Evolutionary conservation across 2,113 vertebrate species (phyloP).

Genomic region (Excalfactoria chinensis): DNA sequence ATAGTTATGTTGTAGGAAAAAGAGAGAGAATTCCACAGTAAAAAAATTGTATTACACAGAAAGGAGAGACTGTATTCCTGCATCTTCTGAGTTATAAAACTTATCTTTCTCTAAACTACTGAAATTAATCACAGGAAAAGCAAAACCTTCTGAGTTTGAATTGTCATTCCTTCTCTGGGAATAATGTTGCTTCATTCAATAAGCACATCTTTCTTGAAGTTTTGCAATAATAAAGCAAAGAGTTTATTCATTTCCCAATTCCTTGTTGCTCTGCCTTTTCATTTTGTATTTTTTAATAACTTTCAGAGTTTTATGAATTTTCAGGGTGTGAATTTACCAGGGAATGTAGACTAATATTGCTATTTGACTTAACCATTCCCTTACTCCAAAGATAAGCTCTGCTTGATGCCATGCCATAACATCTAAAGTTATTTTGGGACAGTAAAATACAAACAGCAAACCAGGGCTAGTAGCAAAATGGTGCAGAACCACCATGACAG

Average conservation of each 20-base stretch:
- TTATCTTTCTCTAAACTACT: not conserved
- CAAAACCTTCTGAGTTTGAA: conserved; percentile 1
- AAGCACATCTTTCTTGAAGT: not conserved
- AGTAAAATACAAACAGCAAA: not conserved
- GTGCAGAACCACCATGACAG: not conserved
- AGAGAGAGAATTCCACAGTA: conserved; percentile 14
- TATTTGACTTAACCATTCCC: not conserved
- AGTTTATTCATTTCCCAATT: not conserved
- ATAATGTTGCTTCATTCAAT: not conserved
- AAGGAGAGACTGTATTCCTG: not conserved
- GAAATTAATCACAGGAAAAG: not conserved
- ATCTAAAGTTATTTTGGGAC: not conserved
- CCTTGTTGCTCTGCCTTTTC: not conserved
- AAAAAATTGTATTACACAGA: not conserved
- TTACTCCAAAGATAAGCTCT: not conserved
- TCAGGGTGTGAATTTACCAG: not conserved
- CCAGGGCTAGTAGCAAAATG: not conserved
- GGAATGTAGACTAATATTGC: not conserved
- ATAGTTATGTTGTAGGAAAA: conserved; percentile 17
- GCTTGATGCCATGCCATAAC: not conserved
- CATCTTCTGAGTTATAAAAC: conserved; percentile 16
- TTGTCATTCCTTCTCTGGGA: not conserved
- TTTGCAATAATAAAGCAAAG: not conserved
- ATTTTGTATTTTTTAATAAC: not conserved
- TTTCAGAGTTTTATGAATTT: not conserved